phyloP scores from a whole-genome alignment of 2,888 invertebrate genomes.

The Tinea trinotella region DNA sequence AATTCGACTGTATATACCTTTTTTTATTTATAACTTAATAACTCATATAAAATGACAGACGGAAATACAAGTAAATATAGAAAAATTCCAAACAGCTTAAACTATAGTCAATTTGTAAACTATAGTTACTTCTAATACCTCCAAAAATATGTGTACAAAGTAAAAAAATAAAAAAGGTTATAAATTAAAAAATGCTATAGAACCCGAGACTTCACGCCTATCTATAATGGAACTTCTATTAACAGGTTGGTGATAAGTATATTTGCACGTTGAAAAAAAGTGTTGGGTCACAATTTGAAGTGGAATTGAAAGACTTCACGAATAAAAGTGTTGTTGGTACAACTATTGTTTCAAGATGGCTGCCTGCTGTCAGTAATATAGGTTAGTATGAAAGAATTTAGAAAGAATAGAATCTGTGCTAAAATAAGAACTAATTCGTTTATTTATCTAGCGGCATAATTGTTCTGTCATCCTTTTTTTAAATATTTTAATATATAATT shows the following conservation, averaged over 20 bases:
- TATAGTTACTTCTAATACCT: too few relatives aligned
- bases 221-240: not conserved
- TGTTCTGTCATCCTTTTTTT: too few relatives aligned
- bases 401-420: not conserved
- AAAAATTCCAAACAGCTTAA: too few relatives aligned
- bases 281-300: constrained; percentile 26
- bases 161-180: too few relatives aligned
- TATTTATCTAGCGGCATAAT: not conserved
- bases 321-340: constrained; percentile 28
- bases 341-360: constrained; percentile 40
- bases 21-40: too few relatives aligned
- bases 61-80: too few relatives aligned
- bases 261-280: constrained; percentile 34
- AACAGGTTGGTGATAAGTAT: constrained; percentile 36
- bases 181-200: not conserved
- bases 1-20: too few relatives aligned
- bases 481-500: too few relatives aligned
- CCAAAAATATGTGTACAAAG: too few relatives aligned
- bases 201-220: not conserved
- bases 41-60: too few relatives aligned
- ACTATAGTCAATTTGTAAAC: too few relatives aligned
- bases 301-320: constrained; percentile 30
- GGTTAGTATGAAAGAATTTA: not conserved
- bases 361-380: constrained; percentile 37
- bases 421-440: not conserved